phyloP scores from a whole-genome alignment of 2,888 invertebrate species.

The Lepidochrysops patricia region DNA sequence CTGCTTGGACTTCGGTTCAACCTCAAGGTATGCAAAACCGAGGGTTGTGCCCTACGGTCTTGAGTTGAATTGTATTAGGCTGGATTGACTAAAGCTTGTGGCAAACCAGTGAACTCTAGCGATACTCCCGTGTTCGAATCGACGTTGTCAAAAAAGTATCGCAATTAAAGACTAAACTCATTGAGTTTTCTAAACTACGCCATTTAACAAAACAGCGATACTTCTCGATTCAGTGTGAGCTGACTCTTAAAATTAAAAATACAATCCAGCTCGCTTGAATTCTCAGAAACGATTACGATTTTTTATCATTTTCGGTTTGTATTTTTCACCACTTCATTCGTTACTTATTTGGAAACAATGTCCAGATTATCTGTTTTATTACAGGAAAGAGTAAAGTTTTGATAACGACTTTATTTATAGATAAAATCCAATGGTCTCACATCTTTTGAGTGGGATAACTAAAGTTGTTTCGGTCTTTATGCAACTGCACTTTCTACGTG shows the following conservation, averaged over 20 bases:
- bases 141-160: too few species aligned
- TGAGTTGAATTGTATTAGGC: too few species aligned
- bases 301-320: background rate
- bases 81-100: too few species aligned
- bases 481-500: background rate
- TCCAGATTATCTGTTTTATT: background rate
- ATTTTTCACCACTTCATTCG: background rate
- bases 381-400: background rate
- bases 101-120: too few species aligned
- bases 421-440: background rate
- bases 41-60: too few species aligned
- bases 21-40: too few species aligned
- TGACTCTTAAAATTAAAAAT: background rate
- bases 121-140: too few species aligned
- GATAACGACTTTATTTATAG: background rate
- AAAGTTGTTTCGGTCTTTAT: background rate
- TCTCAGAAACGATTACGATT: background rate
- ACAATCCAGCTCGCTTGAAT: background rate
- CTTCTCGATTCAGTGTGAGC: too few species aligned
- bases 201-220: too few species aligned
- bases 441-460: background rate
- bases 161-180: too few species aligned
- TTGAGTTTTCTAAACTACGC: too few species aligned
- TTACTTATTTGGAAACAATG: background rate
- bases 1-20: too few species aligned